Percentiles rank a stretch among this genome's conserved stretches.
Evolutionary conservation across 2,113 vertebrate genomes (phyloP).

Genomic region (Pungitius pungitius): DNA sequence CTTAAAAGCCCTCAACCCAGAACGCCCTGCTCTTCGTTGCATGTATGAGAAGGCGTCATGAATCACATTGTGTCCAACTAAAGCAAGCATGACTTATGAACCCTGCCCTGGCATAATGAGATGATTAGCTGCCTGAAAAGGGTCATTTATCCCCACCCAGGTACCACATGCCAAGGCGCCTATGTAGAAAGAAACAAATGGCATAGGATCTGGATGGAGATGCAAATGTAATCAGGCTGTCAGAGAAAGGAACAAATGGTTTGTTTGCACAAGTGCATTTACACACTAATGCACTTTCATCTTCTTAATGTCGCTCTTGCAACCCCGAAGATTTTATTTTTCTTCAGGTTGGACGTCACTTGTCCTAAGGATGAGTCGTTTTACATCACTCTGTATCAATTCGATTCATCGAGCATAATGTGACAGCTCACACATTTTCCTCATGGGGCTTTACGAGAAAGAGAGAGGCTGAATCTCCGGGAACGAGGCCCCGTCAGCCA

Average conservation of each 20-base stretch:
- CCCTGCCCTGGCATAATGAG: conserved; percentile 74
- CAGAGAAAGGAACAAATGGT: conserved; percentile 24
- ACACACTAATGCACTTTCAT: conserved; percentile 2
- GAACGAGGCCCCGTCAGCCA: neutral
- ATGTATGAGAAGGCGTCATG: conserved; percentile 58
- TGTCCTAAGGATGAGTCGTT: conserved; percentile 1
- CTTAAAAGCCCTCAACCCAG: conserved; percentile 13
- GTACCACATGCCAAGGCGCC: neutral
- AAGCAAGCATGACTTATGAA: conserved; percentile 72
- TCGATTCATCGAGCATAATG: neutral
- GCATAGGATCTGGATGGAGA: conserved; percentile 2
- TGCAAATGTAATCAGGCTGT: conserved; percentile 19
- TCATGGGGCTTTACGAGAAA: neutral
- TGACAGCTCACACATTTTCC: neutral
- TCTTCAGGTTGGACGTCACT: neutral
- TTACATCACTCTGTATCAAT: neutral
- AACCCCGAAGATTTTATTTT: neutral
- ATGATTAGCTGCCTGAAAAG: conserved; percentile 70
- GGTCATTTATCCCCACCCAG: conserved; percentile 16
- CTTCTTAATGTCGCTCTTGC: neutral
- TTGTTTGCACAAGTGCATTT: conserved; percentile 9
- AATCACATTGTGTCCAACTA: conserved; percentile 66
- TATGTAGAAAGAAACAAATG: conserved; percentile 18
- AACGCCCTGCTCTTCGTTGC: conserved; percentile 30
- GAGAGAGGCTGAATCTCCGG: neutral